phyloP scores from a whole-genome alignment of 2,888 invertebrate genomes.

The Hipparchia semele region DNA sequence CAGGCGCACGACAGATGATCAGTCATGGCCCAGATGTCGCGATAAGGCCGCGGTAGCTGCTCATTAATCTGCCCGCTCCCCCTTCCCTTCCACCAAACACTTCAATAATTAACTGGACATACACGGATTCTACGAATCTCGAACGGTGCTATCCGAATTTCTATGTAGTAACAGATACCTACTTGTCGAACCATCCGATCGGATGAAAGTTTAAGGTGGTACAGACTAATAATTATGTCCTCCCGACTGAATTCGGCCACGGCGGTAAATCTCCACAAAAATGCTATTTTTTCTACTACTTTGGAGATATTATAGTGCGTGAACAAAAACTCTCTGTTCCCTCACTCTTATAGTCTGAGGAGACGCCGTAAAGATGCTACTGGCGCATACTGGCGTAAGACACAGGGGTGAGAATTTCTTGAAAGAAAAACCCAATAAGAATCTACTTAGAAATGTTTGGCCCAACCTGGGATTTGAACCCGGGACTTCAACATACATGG shows the following conservation, averaged over 20 bases:
- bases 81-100: constrained; percentile 55
- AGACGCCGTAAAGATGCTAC: too few species aligned
- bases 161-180: constrained; percentile 42
- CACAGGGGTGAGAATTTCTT: too few species aligned
- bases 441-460: too few species aligned
- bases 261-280: not conserved
- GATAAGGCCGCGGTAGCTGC: constrained; percentile 81
- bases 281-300: too few species aligned
- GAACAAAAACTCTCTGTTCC: too few species aligned
- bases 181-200: constrained; percentile 41
- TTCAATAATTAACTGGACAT: constrained; percentile 79
- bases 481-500: too few species aligned
- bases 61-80: constrained; percentile 81
- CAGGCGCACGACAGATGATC: constrained; percentile 82
- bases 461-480: too few species aligned
- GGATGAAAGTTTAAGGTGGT: constrained; percentile 33
- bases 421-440: too few species aligned
- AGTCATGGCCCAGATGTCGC: constrained; percentile 81
- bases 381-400: too few species aligned
- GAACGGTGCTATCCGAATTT: constrained; percentile 54
- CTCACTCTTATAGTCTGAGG: too few species aligned
- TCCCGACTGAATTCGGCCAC: not conserved
- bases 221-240: not conserved
- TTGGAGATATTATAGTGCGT: too few species aligned
- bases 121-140: constrained; percentile 66